phyloP scores from a whole-genome alignment of 2,113 vertebrate genomes.

The Muntiacus reevesi region DNA sequence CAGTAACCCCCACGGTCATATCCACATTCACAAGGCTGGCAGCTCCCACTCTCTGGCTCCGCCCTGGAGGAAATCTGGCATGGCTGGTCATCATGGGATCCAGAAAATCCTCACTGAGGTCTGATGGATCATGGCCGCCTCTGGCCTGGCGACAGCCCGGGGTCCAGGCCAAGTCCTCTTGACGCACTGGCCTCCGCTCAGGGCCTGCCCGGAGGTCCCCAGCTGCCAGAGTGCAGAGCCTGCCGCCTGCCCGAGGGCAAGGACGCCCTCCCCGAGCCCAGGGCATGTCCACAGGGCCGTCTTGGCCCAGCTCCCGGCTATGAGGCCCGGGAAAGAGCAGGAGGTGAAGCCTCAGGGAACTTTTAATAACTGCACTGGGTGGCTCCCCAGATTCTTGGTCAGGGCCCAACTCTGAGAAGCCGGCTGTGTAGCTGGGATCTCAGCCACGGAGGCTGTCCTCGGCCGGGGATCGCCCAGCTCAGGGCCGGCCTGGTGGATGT shows the following conservation, averaged over 20 bases:
- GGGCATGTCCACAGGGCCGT: not conserved
- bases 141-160: conserved; percentile 31
- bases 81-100: not conserved
- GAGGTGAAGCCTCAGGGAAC: conserved; percentile 36
- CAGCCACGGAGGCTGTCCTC: not conserved
- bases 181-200: not conserved
- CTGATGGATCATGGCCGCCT: conserved; percentile 14
- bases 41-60: not conserved
- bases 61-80: conserved; percentile 18
- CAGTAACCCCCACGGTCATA: not conserved
- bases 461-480: not conserved
- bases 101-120: conserved; percentile 16
- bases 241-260: not conserved
- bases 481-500: not conserved
- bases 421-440: not conserved
- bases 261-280: not conserved
- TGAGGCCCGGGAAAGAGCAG: not conserved
- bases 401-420: not conserved
- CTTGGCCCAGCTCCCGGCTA: not conserved
- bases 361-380: conserved; percentile 30
- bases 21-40: not conserved
- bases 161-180: conserved; percentile 16
- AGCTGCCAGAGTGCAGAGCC: not conserved
- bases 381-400: conserved; percentile 48
- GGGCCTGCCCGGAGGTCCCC: not conserved